Base-by-base conservation (phyloP, 2,888 invertebrate species). In the Augiades crinisus region DNA sequence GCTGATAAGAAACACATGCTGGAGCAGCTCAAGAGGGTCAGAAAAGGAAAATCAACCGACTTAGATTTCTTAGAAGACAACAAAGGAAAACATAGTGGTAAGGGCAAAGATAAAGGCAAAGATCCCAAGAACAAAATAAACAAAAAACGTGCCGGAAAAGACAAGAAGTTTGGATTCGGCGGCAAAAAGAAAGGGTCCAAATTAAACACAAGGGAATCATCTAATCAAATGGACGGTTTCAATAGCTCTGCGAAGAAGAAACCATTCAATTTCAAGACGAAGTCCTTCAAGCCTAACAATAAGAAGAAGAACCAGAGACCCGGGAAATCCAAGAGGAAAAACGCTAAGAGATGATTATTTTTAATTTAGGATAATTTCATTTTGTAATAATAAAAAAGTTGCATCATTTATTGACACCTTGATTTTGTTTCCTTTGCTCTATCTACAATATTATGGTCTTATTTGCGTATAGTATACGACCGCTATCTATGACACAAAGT, bases 181-280 rank as follows among this genome's bases (percentile, higher is more conserved):
- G 99, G 99, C 0, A 97, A 97, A 75, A 99, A 99, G 87, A 95
- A 95, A 69, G 95, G 98, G 0, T 91, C 92, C 0, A 99, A 99
- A 77, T 84, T 92, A 37, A 99, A 99, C 71, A 97, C 96, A 0
- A 94, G 93, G 61, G 93, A 95, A 0, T 98, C 97, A 59, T 89
- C 94, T 0, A 92, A 92, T 22, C 92, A 94, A 70, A 91, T 93
- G 67, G 92, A 92, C 10, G 93, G 93, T 0, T 88, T 86, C 31
- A 89, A 89, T 54, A 86, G 87, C 38, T 82, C 84, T 0, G 68
- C 78, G 0, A 83, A 81, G 50, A 83, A 82, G 53, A 83, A 75
- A 50, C 75, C 76, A 0, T 75, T 72, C 50, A 75, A 83, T 57
- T 81, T 78, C 51, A 91, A 90, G 62, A 85, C 67, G 44, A 87